These are phyloP conservation scores for Mus pahari DNA, from an alignment of 2,113 vertebrate species.

Conservation along the genomic window DNA sequence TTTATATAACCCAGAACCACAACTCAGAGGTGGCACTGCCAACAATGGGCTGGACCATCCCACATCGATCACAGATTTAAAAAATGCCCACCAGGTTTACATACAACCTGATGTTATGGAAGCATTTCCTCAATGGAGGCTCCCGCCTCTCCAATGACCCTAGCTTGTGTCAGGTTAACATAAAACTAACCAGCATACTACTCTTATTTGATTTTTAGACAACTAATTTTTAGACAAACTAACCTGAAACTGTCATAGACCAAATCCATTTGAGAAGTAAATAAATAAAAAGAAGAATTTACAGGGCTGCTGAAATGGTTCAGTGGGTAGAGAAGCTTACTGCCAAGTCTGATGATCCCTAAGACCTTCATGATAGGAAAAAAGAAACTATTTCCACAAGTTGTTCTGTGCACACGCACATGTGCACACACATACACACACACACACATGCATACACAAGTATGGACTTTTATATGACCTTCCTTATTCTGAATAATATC, in stretches of 20 bases:
- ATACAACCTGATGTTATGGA: not conserved
- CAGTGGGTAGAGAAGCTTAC: not conserved
- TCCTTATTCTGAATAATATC: too few species aligned
- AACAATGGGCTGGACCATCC: not conserved
- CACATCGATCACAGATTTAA: not conserved
- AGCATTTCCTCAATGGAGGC: not conserved
- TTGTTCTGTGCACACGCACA: not conserved
- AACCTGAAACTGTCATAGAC: not conserved
- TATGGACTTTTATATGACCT: too few species aligned
- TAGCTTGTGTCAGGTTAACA: not conserved
- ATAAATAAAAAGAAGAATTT: not conserved
- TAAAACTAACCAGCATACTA: not conserved
- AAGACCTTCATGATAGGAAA: not conserved
- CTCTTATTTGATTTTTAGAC: not conserved
- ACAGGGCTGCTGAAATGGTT: not conserved
- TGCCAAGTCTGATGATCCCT: not conserved
- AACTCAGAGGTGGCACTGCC: not conserved
- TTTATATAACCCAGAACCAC: too few species aligned
- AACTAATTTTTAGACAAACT: slow-evolving; percentile 6
- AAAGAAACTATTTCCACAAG: not conserved
- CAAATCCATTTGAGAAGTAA: not conserved
- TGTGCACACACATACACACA: too few species aligned
- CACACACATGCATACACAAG: too few species aligned
- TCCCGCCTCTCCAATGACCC: not conserved
- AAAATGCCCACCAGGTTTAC: not conserved